Conservation (phyloP, 2,113 vertebrate species). For the Tauraco erythrolophus region DNA sequence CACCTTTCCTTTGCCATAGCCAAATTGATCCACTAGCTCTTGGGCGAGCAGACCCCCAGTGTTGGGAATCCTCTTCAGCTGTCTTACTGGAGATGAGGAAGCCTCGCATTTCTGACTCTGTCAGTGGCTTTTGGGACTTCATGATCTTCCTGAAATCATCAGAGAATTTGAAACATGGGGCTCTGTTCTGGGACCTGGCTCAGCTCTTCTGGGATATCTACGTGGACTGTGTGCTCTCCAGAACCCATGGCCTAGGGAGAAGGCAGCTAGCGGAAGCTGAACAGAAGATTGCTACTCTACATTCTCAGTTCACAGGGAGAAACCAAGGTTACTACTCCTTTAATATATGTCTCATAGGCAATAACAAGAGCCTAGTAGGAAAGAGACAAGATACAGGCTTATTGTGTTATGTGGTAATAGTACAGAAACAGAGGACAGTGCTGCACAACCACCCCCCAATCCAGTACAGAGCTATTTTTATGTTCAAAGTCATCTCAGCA, state of each 20-base stretch:
- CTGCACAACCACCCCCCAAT: not conserved
- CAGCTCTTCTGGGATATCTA: slow-evolving; percentile 96
- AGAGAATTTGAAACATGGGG: slow-evolving; percentile 87
- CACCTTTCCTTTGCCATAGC: slow-evolving; percentile 73
- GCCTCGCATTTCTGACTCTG: slow-evolving; percentile 88
- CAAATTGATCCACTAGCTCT: slow-evolving; percentile 85
- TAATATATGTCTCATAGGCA: not conserved
- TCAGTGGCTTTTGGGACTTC: slow-evolving; percentile 92
- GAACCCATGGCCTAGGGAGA: slow-evolving; percentile 91
- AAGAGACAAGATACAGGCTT: not conserved
- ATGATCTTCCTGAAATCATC: slow-evolving; percentile 92
- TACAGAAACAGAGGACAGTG: not conserved
- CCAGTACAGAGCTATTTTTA: not conserved
- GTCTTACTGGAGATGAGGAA: slow-evolving; percentile 89
- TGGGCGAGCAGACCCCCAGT: slow-evolving; percentile 84
- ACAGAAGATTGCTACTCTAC: slow-evolving; percentile 61
- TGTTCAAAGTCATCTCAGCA: not conserved
- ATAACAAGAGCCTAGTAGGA: not conserved
- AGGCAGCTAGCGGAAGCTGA: slow-evolving; percentile 73
- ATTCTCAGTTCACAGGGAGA: slow-evolving; percentile 64
- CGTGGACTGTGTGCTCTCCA: slow-evolving; percentile 91
- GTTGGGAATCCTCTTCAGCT: slow-evolving; percentile 91
- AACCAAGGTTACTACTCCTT: slow-evolving; percentile 67
- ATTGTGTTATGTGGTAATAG: not conserved
- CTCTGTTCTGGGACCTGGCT: slow-evolving; percentile 94